Percentiles rank a stretch among this genome's conserved stretches.
These are phyloP conservation scores for Phalacrocorax brasilianus DNA, from an alignment of 2,113 vertebrate species.

Conservation along the genomic window DNA sequence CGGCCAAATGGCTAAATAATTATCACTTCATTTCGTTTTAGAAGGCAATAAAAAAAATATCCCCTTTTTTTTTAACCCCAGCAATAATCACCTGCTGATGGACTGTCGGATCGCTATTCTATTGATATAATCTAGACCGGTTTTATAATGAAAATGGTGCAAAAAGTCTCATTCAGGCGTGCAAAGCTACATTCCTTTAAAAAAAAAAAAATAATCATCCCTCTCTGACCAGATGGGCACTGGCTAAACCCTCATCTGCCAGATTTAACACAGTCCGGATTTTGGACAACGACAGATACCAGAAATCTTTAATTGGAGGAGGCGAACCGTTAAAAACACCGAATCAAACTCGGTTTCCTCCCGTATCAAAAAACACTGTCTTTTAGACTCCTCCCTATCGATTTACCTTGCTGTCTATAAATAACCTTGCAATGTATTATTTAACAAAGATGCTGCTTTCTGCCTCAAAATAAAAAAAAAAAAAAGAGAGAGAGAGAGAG, in stretches of 20 bases:
- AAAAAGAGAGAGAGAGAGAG: not conserved
- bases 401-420: slow-evolving; percentile 50
- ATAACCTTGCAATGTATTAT: slow-evolving; percentile 39
- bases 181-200: slow-evolving; percentile 44
- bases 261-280: slow-evolving; percentile 56
- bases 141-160: slow-evolving; percentile 54
- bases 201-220: slow-evolving; percentile 30
- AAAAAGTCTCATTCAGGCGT: slow-evolving; percentile 47
- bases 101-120: slow-evolving; percentile 36
- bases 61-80: not conserved
- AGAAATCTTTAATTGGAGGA: slow-evolving; percentile 46
- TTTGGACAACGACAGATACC: slow-evolving; percentile 33
- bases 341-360: not conserved
- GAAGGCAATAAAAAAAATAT: slow-evolving; percentile 45
- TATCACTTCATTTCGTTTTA: slow-evolving; percentile 64
- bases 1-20: slow-evolving; percentile 54
- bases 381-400: slow-evolving; percentile 15
- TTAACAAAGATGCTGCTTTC: slow-evolving; percentile 18
- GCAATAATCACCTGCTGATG: slow-evolving; percentile 60
- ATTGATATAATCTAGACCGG: slow-evolving; percentile 21
- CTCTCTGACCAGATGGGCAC: slow-evolving; percentile 59
- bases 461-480: not conserved
- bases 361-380: not conserved
- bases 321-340: slow-evolving; percentile 31
- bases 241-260: slow-evolving; percentile 48